Evolutionary conservation across 2,888 invertebrate species (phyloP).

Genomic region (Caenorhabditis macrosperma): DNA sequence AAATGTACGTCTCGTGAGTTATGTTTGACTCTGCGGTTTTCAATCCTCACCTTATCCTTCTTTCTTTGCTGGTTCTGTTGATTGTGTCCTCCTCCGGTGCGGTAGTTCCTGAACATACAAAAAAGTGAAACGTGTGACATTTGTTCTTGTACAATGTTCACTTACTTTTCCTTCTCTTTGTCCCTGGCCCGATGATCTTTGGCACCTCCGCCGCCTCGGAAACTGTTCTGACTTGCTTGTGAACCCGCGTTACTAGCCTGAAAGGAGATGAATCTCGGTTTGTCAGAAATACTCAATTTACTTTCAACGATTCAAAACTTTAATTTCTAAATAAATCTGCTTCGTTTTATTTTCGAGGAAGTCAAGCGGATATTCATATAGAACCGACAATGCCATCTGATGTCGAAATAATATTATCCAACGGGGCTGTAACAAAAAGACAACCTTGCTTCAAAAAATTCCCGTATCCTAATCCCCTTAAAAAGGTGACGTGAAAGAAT

Average conservation of each 20-base stretch:
- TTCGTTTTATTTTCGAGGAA: too few relatives aligned
- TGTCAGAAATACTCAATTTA: too few relatives aligned
- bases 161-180: conserved; percentile 19
- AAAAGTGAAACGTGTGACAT: not conserved
- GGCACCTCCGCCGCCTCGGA: not conserved
- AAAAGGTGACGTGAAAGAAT: too few relatives aligned
- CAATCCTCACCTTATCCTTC: conserved; percentile 6
- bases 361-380: too few relatives aligned
- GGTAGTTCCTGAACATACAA: conserved; percentile 8
- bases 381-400: too few relatives aligned
- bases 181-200: conserved; percentile 10
- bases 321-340: too few relatives aligned
- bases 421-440: too few relatives aligned
- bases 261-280: too few relatives aligned
- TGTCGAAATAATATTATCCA: too few relatives aligned
- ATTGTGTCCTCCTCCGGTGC: conserved; percentile 6
- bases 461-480: too few relatives aligned
- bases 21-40: too few relatives aligned
- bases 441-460: not conserved
- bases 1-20: too few relatives aligned
- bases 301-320: conserved; percentile 2
- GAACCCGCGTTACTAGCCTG: not conserved
- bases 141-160: not conserved
- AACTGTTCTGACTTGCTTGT: not conserved
- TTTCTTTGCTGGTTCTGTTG: conserved; percentile 19